Base-by-base conservation (phyloP, 2,113 vertebrate genomes). In the Myocastor coypus region DNA sequence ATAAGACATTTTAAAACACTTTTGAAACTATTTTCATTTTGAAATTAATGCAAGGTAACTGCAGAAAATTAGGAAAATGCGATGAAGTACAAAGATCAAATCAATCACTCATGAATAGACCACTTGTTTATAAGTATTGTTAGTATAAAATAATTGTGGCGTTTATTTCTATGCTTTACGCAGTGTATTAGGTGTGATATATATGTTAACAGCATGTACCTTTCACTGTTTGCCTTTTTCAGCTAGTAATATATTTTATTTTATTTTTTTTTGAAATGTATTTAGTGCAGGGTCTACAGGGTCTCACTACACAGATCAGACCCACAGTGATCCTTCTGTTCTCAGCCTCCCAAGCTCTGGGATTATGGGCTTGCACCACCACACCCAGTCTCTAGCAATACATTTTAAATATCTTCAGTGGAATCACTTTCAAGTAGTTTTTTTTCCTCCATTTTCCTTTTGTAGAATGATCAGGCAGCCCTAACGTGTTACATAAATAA, bases 11-110 rank as follows among this genome's bases (percentile, higher is more conserved):
- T 90, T 68, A 78, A 84, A 94, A 63, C 80, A 20, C 37, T 82
- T 88, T 20, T 2, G 68, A 66, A 66, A 42, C 83, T 83, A 80
- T 94, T 83, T 96, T 94, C 24, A 91, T 92, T 71, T 93, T 94
- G n/a, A 85, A 78, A 86, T 88, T 73, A 66, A 66, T 63, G 6
- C 19, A 77, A 1, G 9, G 3, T 81, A 83, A 82, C 20, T 77
- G 2, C 64, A 85, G 52, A 94, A 90, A 92, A 84, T 66, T 57
- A 85, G 57, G 30, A 83, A 91, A 87, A 42, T 57, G 3, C n/a
- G 84, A 87, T 55, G n/a, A 88, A 87, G 71, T 77, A 77, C 69
- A 92, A 91, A 28, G 66, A 89, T 59, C 0, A 87, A 90, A 16
- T 46, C 68, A 89, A 57, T 89, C 22, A 87, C 59, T 52, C 2